Conservation (phyloP, 2,113 vertebrate genomes). For the Rhinoderma darwinii region DNA sequence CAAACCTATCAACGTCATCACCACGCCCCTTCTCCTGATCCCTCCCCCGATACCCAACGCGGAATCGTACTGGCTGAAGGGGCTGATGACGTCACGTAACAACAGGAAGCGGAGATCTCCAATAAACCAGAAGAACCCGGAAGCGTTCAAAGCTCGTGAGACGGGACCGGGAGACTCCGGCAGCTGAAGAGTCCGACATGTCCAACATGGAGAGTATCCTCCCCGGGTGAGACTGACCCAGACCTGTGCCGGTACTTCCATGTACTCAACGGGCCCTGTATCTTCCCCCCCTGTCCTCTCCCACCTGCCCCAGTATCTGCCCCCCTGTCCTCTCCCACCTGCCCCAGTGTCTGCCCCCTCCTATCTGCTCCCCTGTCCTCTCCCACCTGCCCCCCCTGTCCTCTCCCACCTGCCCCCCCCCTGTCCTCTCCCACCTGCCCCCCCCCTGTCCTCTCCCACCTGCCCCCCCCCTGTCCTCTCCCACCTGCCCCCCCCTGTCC, state of each 20-base stretch:
- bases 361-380: not conserved
- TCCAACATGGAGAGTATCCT: constrained; percentile 58
- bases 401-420: too few relatives aligned
- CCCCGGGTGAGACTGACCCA: not conserved
- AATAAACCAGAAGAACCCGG: constrained; percentile 27
- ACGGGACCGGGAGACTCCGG: not conserved
- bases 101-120: constrained; percentile 28
- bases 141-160: not conserved
- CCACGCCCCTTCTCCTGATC: not conserved
- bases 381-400: too few relatives aligned
- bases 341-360: not conserved
- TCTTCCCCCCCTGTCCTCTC: too few relatives aligned
- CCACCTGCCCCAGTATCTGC: not conserved
- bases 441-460: too few relatives aligned
- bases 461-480: too few relatives aligned
- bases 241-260: not conserved
- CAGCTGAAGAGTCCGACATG: constrained; percentile 8
- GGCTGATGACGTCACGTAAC: not conserved
- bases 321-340: too few relatives aligned
- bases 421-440: too few relatives aligned
- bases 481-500: too few relatives aligned
- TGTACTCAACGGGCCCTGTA: not conserved
- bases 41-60: not conserved
- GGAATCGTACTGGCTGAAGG: not conserved
- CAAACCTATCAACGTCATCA: not conserved